Conservation (phyloP, 2,113 vertebrate species). For the Polypterus bichir region DNA sequence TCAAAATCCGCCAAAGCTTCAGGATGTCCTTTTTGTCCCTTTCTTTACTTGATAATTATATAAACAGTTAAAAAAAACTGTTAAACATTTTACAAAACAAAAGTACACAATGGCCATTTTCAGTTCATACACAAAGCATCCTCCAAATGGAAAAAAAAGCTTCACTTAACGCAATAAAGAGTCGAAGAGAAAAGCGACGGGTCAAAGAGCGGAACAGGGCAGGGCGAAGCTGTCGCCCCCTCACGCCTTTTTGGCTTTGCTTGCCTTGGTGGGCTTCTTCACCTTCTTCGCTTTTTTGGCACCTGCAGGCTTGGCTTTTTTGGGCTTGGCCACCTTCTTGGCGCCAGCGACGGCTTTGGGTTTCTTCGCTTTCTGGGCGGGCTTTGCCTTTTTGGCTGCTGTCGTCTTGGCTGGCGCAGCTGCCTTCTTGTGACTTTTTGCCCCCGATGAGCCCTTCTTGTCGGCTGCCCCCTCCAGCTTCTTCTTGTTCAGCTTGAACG, state of each 20-base stretch:
- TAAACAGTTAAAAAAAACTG: too few species aligned
- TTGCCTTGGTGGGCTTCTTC: slow-evolving; percentile 58
- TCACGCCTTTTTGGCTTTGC: slow-evolving; percentile 54
- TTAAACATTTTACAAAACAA: too few species aligned
- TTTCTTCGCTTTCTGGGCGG: slow-evolving; percentile 14
- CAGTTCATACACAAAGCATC: too few species aligned
- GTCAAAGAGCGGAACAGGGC: too few species aligned
- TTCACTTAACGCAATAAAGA: too few species aligned
- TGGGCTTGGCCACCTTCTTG: slow-evolving; percentile 20
- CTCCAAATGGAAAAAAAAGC: too few species aligned
- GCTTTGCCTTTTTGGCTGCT: slow-evolving; percentile 26
- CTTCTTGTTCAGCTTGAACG: slow-evolving; percentile 71
- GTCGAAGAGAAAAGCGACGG: neutral
- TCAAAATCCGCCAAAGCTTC: too few species aligned
- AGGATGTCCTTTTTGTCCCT: too few species aligned
- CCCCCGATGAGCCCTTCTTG: slow-evolving; percentile 12
- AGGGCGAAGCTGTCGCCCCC: slow-evolving; percentile 4
- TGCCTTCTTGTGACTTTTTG: neutral
- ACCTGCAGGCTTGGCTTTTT: slow-evolving; percentile 34
- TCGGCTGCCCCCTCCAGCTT: slow-evolving; percentile 46
- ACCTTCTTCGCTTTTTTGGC: slow-evolving; percentile 48
- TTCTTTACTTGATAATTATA: too few species aligned
- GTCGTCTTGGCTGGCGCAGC: slow-evolving; percentile 26
- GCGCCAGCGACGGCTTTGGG: slow-evolving; percentile 9
- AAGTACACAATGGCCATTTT: too few species aligned